Evolutionary conservation across 2,113 vertebrate species (phyloP).

Genomic region (Epinephelus lanceolatus): DNA sequence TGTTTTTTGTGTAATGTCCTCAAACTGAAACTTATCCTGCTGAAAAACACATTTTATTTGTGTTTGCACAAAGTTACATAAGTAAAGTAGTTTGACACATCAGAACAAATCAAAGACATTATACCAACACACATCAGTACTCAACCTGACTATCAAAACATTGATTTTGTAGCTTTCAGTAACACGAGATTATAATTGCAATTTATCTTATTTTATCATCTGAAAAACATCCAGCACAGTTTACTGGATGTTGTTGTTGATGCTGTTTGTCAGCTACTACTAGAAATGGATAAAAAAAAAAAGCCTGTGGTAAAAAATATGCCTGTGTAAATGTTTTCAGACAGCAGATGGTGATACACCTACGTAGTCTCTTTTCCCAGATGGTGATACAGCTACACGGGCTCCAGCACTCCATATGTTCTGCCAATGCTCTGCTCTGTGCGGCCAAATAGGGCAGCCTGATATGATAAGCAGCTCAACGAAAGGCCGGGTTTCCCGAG

Average conservation of each 20-base stretch:
- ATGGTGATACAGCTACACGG: slow-evolving; percentile 64
- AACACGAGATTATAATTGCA: background rate
- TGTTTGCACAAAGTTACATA: background rate
- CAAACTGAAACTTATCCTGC: background rate
- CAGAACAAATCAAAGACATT: background rate
- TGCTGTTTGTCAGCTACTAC: slow-evolving; percentile 27
- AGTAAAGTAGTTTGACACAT: background rate
- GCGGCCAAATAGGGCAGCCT: slow-evolving; percentile 65
- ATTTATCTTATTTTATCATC: background rate
- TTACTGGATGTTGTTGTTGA: slow-evolving; percentile 7
- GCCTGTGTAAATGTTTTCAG: slow-evolving; percentile 64
- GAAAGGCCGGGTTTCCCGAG: slow-evolving; percentile 32
- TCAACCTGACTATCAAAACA: background rate
- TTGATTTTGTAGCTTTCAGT: no score
- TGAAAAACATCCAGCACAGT: background rate
- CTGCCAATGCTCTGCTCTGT: slow-evolving; percentile 30
- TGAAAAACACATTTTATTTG: background rate
- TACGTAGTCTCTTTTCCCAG: slow-evolving; percentile 68
- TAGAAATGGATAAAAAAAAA: slow-evolving; percentile 6
- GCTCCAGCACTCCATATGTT: slow-evolving; percentile 67
- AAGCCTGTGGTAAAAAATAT: slow-evolving; percentile 21
- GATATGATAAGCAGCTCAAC: slow-evolving; percentile 58
- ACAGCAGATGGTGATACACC: slow-evolving; percentile 80
- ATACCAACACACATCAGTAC: background rate
- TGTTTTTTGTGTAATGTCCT: background rate